Conservation (phyloP, 2,797 vertebrate species). For the Kryptolebias ocellatus region DNA sequence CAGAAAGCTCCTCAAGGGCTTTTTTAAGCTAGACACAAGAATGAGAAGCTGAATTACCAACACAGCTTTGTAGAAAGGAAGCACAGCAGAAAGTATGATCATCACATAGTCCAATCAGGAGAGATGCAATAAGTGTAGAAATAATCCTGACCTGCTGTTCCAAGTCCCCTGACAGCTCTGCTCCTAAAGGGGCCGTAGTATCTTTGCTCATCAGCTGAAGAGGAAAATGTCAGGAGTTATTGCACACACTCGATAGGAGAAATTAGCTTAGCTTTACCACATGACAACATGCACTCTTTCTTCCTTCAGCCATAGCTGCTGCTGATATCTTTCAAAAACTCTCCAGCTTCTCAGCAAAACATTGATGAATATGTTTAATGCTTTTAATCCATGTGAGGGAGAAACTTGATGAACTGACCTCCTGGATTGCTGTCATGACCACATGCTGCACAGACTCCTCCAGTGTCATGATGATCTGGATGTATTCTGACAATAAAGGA, state of each 20-base stretch:
- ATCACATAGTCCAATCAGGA: neutral
- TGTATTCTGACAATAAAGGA: slow-evolving; percentile 85
- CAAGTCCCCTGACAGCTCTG: slow-evolving; percentile 85
- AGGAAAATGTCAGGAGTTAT: slow-evolving; percentile 42
- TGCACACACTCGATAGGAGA: slow-evolving; percentile 8
- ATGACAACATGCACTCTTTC: neutral
- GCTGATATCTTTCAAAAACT: neutral
- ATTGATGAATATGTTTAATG: neutral
- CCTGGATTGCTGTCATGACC: slow-evolving; percentile 98
- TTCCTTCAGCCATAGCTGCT: neutral
- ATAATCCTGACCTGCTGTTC: slow-evolving; percentile 88
- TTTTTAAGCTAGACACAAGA: slow-evolving; percentile 87
- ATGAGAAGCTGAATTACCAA: slow-evolving; percentile 7
- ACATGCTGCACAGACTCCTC: slow-evolving; percentile 98
- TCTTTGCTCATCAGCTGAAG: slow-evolving; percentile 94
- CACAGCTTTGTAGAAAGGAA: neutral
- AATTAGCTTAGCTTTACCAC: neutral
- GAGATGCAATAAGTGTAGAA: neutral
- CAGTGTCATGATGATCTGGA: slow-evolving; percentile 98
- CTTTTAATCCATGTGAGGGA: slow-evolving; percentile 1
- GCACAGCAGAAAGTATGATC: neutral
- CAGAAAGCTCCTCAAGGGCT: slow-evolving; percentile 87
- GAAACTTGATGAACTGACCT: slow-evolving; percentile 80
- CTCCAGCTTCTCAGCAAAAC: slow-evolving; percentile 1
- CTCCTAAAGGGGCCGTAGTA: slow-evolving; percentile 71